Evolutionary conservation across 2,113 vertebrate genomes (phyloP), one percentile per base, ranked within the genome.

Genomic region (Monopterus albus): DNA sequence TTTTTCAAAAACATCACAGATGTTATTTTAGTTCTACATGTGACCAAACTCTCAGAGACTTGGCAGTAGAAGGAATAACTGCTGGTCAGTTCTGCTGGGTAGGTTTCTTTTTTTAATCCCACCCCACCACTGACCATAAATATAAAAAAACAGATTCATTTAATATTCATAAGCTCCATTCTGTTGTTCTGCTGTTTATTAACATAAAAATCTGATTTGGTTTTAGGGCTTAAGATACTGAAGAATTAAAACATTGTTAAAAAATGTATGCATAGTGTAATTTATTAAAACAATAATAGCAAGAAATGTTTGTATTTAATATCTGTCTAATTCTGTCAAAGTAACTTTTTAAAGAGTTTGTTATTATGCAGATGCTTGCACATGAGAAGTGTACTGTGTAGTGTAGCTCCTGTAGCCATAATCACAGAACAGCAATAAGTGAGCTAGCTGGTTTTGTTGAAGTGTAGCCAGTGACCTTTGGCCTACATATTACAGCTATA

Each of bases 391-490:
- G 10, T 2, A 25, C n/a, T 62, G 45, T 38, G 29, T 66, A 14
- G 23, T 4, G 35, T 20, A 58, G 8, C 5, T 50, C 42, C 6
- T 38, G 25, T 28, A 40, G 66, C n/a, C 29, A 7, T 66, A 36
- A 38, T 21, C 23, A 78, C 50, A 66, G 38, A 56, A 29, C 47
- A 62, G 71, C 39, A 81, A 86, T 75, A 83, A 72, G 76, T 58
- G 72, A 81, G 88, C 71, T 21, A 79, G 69, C 65, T 43, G 31
- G 62, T 33, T 26, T 79, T 56, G 6, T 35, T 58, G 66, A 52
- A 42, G 70, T 18, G 11, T 9, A 79, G 70, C 35, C 59, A 7
- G 69, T 88, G 81, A 92, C 91, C 89, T 92, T 91, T 92, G 82
- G 21, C 91, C 88, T 87, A 91, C 70, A 81, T 92, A 79, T 25